Conservation (phyloP, 2,888 invertebrate genomes). For the Drosophila trichaetosa region DNA sequence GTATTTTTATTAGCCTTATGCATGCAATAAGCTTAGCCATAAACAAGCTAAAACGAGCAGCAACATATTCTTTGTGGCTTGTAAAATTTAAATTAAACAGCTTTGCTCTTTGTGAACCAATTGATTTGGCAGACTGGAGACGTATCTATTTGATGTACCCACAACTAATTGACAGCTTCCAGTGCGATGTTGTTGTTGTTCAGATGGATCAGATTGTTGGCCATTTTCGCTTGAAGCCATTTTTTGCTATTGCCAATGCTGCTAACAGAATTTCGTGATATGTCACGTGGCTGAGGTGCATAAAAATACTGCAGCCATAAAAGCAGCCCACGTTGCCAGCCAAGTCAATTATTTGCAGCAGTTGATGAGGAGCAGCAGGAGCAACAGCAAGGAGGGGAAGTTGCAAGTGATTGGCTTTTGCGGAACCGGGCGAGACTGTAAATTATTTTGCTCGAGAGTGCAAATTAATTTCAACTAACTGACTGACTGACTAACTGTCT, state of each 20-base stretch:
- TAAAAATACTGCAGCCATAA: conserved; percentile 50
- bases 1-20: neutral
- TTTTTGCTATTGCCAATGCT: conserved; percentile 39
- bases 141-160: conserved; percentile 58
- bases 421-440: conserved; percentile 50
- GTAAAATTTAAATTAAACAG: conserved; percentile 7
- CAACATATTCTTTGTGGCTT: neutral
- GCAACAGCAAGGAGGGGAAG: neutral
- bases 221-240: conserved; percentile 15
- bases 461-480: conserved; percentile 67
- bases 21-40: conserved; percentile 1
- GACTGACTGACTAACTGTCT: conserved; percentile 56
- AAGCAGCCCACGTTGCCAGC: conserved; percentile 61
- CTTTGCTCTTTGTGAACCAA: conserved; percentile 5
- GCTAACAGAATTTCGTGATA: conserved; percentile 76
- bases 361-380: neutral
- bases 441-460: conserved; percentile 74
- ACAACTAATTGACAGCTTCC: conserved; percentile 73
- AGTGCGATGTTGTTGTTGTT: conserved; percentile 31
- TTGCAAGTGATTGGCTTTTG: conserved; percentile 35
- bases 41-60: neutral
- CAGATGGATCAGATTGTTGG: neutral
- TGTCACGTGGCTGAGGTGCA: conserved; percentile 70
- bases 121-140: conserved; percentile 9
- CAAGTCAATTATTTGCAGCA: conserved; percentile 16